Evolutionary conservation across 2,113 vertebrate genomes (phyloP).

Genomic region (Rostratula benghalensis): DNA sequence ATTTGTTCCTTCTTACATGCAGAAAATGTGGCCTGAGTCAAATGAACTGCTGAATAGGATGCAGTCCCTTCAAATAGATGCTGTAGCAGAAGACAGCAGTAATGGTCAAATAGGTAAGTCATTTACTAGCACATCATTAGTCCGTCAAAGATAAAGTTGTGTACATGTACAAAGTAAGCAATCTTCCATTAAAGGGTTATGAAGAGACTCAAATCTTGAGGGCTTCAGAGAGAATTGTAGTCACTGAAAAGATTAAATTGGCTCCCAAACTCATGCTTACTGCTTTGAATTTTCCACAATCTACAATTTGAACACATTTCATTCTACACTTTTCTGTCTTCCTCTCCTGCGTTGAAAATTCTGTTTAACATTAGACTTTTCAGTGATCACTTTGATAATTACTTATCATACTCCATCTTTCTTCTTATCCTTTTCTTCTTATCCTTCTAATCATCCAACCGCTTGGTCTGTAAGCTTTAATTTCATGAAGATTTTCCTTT

Average conservation of each 20-base stretch:
- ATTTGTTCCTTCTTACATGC: neutral
- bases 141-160: neutral
- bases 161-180: neutral
- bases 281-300: neutral
- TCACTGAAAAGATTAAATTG: neutral
- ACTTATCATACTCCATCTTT: neutral
- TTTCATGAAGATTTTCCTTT: neutral
- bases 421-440: neutral
- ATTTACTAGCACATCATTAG: neutral
- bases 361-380: neutral
- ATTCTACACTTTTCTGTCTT: neutral
- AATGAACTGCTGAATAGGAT: slow-evolving; percentile 79
- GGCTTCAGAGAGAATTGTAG: neutral
- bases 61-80: slow-evolving; percentile 80
- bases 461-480: neutral
- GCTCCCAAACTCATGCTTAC: neutral
- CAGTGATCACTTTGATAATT: neutral
- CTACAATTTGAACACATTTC: neutral
- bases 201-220: neutral
- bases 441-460: neutral
- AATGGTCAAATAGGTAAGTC: slow-evolving; percentile 69
- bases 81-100: slow-evolving; percentile 54
- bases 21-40: slow-evolving; percentile 79
- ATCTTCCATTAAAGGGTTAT: neutral
- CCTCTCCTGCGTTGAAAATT: neutral